A percentile compares a stretch with the other conserved stretches of the same genome.
phyloP scores from a whole-genome alignment of 2,797 vertebrate genomes.

The Tadarida brasiliensis region DNA sequence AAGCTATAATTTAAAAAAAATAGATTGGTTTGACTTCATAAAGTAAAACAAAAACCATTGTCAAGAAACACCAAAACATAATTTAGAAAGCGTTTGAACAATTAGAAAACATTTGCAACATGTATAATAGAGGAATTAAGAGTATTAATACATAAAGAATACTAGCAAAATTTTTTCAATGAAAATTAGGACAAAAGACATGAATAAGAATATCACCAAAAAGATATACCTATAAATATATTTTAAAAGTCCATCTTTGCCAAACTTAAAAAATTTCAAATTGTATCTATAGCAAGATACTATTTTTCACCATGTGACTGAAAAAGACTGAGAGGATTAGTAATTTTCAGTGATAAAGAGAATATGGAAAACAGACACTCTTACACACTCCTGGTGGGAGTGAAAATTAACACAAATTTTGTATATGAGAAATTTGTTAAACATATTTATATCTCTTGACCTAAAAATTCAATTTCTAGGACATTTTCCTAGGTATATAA shows the following conservation, averaged over 20 bases:
- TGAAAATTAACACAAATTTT: not conserved
- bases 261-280: not conserved
- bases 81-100: not conserved
- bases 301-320: not conserved
- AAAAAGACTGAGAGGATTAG: not conserved
- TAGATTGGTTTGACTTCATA: not conserved
- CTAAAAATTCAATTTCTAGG: not conserved
- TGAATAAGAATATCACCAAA: not conserved
- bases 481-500: not conserved
- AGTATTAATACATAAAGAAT: not conserved
- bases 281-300: not conserved
- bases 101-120: not conserved
- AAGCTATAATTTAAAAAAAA: not conserved
- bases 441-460: not conserved
- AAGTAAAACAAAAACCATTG: not conserved
- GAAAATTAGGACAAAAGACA: not conserved
- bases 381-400: not conserved
- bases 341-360: not conserved
- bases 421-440: not conserved
- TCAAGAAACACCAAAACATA: not conserved
- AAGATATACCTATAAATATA: not conserved
- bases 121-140: not conserved
- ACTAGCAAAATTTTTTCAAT: not conserved
- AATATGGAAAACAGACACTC: not conserved
- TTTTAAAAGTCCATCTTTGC: constrained; percentile 13